Evolutionary conservation across 2,888 invertebrate species (phyloP).

Genomic region (Penaeus monodon): DNA sequence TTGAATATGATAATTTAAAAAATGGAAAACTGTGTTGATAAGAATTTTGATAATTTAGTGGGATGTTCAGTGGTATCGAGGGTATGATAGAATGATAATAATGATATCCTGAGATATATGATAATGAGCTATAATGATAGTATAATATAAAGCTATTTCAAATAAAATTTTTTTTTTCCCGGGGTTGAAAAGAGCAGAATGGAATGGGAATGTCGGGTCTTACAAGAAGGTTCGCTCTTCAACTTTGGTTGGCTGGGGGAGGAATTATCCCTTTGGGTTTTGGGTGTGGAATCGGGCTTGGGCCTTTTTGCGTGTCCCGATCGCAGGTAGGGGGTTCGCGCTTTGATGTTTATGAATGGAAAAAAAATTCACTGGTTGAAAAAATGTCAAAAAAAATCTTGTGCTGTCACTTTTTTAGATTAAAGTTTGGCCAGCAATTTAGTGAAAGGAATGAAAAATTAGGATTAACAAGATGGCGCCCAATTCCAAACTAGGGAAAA

Average conservation of each 20-base stretch:
- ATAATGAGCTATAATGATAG: too few relatives aligned
- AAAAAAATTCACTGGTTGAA: not conserved
- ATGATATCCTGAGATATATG: too few relatives aligned
- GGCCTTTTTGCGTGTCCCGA: constrained; percentile 74
- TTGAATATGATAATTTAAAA: not conserved
- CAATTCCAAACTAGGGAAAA: constrained; percentile 71
- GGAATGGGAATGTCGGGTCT: constrained; percentile 77
- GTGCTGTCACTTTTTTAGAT: too few relatives aligned
- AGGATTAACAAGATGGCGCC: not conserved
- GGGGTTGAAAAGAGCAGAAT: constrained; percentile 66
- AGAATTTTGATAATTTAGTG: too few relatives aligned
- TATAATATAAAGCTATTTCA: not conserved
- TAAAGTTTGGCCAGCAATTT: too few relatives aligned
- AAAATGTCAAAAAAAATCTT: not conserved
- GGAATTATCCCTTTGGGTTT: constrained; percentile 72
- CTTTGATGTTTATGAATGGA: not conserved
- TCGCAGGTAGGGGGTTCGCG: constrained; percentile 69
- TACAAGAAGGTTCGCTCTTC: constrained; percentile 75
- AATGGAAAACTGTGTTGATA: not conserved
- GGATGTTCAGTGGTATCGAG: too few relatives aligned
- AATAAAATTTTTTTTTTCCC: not conserved
- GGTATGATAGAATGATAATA: too few relatives aligned
- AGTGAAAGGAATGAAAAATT: too few relatives aligned
- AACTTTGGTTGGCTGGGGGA: constrained; percentile 74
- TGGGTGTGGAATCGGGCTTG: constrained; percentile 73